These are phyloP conservation scores for Chaetophractus vellerosus DNA, from an alignment of 2,797 vertebrate species.

Conservation along the genomic window DNA sequence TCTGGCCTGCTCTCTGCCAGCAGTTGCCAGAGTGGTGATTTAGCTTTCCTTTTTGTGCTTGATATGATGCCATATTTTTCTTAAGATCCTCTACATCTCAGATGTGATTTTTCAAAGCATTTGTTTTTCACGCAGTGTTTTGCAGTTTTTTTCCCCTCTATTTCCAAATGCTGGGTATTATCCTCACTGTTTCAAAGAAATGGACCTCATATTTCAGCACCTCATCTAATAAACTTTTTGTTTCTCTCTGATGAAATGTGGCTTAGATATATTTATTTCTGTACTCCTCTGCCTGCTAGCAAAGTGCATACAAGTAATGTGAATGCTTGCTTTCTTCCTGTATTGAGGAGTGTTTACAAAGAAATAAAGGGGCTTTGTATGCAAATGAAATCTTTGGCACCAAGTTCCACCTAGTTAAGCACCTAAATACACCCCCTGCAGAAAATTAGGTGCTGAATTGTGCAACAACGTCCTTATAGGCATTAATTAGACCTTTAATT, in stretches of 20 bases:
- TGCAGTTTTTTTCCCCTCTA: not conserved
- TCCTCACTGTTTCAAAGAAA: conserved; percentile 74
- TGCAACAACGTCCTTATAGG: conserved; percentile 84
- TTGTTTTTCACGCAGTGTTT: conserved; percentile 62
- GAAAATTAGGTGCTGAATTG: conserved; percentile 86
- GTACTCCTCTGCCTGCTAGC: conserved; percentile 66
- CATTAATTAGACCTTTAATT: conserved; percentile 87
- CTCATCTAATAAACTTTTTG: conserved; percentile 79
- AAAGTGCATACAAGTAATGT: conserved; percentile 65
- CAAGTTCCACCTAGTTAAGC: conserved; percentile 87
- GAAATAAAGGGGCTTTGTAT: conserved; percentile 79
- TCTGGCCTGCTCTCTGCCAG: conserved; percentile 43
- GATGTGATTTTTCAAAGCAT: conserved; percentile 78
- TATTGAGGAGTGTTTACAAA: conserved; percentile 71
- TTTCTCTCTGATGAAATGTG: conserved; percentile 81
- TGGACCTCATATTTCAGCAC: conserved; percentile 79
- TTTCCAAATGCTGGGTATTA: conserved; percentile 74
- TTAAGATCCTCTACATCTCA: conserved; percentile 72
- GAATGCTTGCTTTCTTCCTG: conserved; percentile 69
- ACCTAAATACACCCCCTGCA: conserved; percentile 85
- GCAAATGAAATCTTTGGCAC: conserved; percentile 83
- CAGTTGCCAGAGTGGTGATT: conserved; percentile 60
- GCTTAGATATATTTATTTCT: conserved; percentile 78
- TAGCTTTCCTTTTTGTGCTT: conserved; percentile 76
- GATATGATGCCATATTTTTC: conserved; percentile 75